A percentile compares a stretch with the other conserved stretches of the same genome.
phyloP scores from a whole-genome alignment of 2,113 vertebrate genomes.

The Platycercus adscitus region DNA sequence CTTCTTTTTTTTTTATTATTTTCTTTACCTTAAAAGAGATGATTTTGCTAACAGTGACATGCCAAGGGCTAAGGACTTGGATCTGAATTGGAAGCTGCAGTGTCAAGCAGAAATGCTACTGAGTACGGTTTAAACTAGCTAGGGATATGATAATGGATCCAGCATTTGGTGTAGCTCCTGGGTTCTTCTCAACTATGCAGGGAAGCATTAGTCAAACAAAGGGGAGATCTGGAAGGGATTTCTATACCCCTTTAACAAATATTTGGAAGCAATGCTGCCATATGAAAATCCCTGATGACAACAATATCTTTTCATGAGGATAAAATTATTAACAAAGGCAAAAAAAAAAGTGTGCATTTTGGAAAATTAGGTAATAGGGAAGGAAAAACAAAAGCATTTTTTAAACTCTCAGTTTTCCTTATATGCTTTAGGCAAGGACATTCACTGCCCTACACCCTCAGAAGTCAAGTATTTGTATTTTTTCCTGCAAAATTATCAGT shows the following conservation, averaged over 20 bases:
- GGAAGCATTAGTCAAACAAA: background rate
- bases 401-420: background rate
- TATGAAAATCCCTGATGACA: background rate
- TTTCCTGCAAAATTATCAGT: constrained; percentile 46
- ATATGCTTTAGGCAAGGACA: background rate
- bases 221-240: background rate
- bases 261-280: background rate
- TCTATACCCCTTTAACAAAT: background rate
- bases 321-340: background rate
- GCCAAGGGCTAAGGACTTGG: background rate
- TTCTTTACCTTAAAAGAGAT: background rate
- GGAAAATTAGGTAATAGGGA: background rate
- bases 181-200: background rate
- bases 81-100: background rate
- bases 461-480: background rate
- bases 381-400: background rate
- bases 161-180: background rate
- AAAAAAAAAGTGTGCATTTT: background rate
- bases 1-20: background rate
- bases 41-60: background rate
- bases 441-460: background rate
- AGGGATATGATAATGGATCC: background rate
- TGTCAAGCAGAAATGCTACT: background rate
- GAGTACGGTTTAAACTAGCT: background rate
- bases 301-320: background rate